These are phyloP conservation scores for Battus philenor DNA, from an alignment of 1,140 invertebrate species.

Conservation along the genomic window DNA sequence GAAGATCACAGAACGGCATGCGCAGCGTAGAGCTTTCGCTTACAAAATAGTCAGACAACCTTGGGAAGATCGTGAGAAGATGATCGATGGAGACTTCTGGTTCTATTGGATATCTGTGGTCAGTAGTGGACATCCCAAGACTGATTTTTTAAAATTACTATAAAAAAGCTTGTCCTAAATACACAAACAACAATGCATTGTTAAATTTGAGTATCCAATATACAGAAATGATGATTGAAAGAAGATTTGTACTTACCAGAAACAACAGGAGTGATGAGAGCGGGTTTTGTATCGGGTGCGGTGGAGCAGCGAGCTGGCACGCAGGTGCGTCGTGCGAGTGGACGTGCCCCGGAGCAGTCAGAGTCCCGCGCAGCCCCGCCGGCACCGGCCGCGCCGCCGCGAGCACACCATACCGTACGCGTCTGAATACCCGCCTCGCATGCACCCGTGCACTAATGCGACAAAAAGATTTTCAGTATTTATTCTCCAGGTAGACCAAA, in stretches of 20 bases:
- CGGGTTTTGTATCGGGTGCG: conserved; percentile 30
- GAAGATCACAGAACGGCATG: no score
- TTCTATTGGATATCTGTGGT: no score
- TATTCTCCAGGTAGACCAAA: no score
- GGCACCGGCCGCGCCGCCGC: conserved; percentile 47
- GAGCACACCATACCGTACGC: conserved; percentile 62
- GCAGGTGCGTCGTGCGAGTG: conserved; percentile 44
- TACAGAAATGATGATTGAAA: neutral
- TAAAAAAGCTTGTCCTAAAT: no score
- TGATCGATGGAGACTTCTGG: no score
- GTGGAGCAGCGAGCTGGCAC: conserved; percentile 59
- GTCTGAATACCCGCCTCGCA: conserved; percentile 65
- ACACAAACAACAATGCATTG: neutral
- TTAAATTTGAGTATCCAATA: neutral
- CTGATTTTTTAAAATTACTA: no score
- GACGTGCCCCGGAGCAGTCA: conserved; percentile 43
- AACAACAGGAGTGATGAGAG: conserved; percentile 22
- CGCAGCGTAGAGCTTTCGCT: no score
- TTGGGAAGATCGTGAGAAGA: no score
- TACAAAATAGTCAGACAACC: no score
- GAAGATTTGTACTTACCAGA: conserved; percentile 14
- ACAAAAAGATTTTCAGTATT: no score
- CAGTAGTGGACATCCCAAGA: no score
- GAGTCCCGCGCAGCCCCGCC: conserved; percentile 40
- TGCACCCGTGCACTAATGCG: conserved; percentile 63